A percentile compares a stretch with the other conserved stretches of the same genome.
Conservation (phyloP, 2,113 vertebrate species). For the Xyliphius kryptos region DNA sequence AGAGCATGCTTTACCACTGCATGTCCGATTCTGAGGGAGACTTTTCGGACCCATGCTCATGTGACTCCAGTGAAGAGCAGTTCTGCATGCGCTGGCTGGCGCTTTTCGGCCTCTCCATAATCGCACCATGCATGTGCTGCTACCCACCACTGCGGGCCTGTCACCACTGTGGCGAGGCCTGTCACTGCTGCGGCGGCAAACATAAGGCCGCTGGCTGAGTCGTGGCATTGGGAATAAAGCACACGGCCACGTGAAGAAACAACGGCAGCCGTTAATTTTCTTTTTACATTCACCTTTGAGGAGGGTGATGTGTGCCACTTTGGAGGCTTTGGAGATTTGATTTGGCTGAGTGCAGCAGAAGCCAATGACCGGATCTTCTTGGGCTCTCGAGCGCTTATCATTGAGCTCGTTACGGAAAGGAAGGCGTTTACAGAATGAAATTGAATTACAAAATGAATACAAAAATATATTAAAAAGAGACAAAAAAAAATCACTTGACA, state of each 20-base stretch:
- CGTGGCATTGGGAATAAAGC: slow-evolving; percentile 38
- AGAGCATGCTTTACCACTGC: slow-evolving; percentile 99
- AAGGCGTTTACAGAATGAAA: slow-evolving; percentile 71
- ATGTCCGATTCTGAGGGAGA: slow-evolving; percentile 98
- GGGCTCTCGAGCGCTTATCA: slow-evolving; percentile 57
- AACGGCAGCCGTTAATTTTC: slow-evolving; percentile 62
- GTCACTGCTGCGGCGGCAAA: slow-evolving; percentile 95
- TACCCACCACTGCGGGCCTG: slow-evolving; percentile 91
- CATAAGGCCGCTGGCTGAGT: slow-evolving; percentile 96
- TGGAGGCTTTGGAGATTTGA: slow-evolving; percentile 83
- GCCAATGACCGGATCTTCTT: slow-evolving; percentile 67
- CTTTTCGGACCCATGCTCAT: slow-evolving; percentile 97
- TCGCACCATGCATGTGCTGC: slow-evolving; percentile 99
- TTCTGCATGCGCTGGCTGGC: slow-evolving; percentile 98
- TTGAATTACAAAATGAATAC: slow-evolving; percentile 72
- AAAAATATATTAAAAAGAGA: slow-evolving; percentile 45
- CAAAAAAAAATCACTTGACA: slow-evolving; percentile 34
- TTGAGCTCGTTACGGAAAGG: slow-evolving; percentile 61
- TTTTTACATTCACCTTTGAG: slow-evolving; percentile 64
- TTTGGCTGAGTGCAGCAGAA: slow-evolving; percentile 73
- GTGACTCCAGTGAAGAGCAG: slow-evolving; percentile 95
- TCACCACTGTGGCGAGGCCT: slow-evolving; percentile 94
- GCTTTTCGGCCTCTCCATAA: slow-evolving; percentile 89
- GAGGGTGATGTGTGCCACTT: slow-evolving; percentile 60
- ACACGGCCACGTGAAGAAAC: slow-evolving; percentile 59